phyloP scores from a whole-genome alignment of 1,140 invertebrate species.

The Drosophila punjabiensis region DNA sequence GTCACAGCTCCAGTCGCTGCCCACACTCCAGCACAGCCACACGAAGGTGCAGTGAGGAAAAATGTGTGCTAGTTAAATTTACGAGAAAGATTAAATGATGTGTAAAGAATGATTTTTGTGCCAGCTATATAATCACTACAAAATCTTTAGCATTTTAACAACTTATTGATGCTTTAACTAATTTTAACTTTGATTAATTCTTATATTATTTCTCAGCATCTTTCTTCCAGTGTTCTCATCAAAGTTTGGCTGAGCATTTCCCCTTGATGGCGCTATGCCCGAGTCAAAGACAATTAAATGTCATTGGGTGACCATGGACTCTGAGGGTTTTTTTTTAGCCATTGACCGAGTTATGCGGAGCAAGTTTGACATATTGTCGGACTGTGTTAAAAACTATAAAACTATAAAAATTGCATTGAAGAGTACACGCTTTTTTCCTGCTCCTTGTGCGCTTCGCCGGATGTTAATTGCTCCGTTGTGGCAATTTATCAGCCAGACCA shows the following conservation, averaged over 20 bases:
- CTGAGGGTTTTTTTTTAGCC: neutral
- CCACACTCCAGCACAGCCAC: slow-evolving; percentile 1
- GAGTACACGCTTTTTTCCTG: neutral
- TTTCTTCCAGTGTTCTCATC: slow-evolving; percentile 36
- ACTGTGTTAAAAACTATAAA: slow-evolving; percentile 30
- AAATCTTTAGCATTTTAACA: too few species aligned
- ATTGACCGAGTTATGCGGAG: slow-evolving; percentile 43
- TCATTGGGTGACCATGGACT: slow-evolving; percentile 36
- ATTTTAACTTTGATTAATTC: neutral
- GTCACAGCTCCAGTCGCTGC: slow-evolving; percentile 35
- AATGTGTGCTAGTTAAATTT: neutral
- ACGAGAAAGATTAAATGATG: too few species aligned
- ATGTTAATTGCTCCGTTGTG: slow-evolving; percentile 70
- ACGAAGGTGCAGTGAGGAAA: slow-evolving; percentile 18
- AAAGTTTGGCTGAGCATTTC: slow-evolving; percentile 55
- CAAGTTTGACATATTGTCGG: slow-evolving; percentile 56
- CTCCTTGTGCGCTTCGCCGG: slow-evolving; percentile 41
- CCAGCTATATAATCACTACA: too few species aligned
- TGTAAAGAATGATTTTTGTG: neutral
- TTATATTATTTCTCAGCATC: too few species aligned
- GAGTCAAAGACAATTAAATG: slow-evolving; percentile 73
- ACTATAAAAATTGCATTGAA: slow-evolving; percentile 63
- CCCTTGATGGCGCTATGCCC: slow-evolving; percentile 17
- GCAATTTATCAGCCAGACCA: slow-evolving; percentile 57
- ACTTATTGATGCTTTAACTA: neutral